These are phyloP conservation scores for Notodonta dromedarius DNA, from an alignment of 2,888 invertebrate species.

Conservation along the genomic window DNA sequence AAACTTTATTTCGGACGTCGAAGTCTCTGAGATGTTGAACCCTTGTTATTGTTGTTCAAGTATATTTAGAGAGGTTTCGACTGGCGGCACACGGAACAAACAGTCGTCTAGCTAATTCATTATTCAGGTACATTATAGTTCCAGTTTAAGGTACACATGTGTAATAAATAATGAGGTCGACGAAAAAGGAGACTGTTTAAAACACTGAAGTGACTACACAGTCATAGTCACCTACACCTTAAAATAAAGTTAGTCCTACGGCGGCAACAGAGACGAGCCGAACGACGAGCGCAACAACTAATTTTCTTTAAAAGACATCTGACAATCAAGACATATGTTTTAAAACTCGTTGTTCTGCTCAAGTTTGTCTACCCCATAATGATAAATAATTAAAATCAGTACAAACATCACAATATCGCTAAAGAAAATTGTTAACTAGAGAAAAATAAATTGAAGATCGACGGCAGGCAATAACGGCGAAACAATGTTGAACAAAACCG, in stretches of 20 bases:
- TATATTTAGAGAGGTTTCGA: constrained; percentile 48
- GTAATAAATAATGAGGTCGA: background rate
- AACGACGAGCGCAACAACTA: no score
- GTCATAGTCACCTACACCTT: no score
- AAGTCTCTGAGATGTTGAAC: constrained; percentile 65
- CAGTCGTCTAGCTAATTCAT: constrained; percentile 35
- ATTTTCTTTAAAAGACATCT: no score
- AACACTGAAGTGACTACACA: background rate
- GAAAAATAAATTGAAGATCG: constrained; percentile 63
- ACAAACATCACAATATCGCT: constrained; percentile 14
- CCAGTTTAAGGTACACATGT: constrained; percentile 7
- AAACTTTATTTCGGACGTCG: constrained; percentile 73
- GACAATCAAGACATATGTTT: no score
- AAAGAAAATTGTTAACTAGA: constrained; percentile 37
- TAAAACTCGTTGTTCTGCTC: no score
- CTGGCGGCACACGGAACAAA: constrained; percentile 33
- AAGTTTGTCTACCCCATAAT: background rate
- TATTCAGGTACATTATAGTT: constrained; percentile 31
- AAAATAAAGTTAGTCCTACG: no score
- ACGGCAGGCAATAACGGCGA: constrained; percentile 68
- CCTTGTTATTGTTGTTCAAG: constrained; percentile 71
- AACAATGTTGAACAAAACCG: constrained; percentile 79
- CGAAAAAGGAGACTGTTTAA: background rate
- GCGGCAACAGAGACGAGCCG: no score
- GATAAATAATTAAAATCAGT: constrained; percentile 15